Evolutionary conservation across 2,113 vertebrate species (phyloP).

Genomic region (Aleadryas rufinucha): DNA sequence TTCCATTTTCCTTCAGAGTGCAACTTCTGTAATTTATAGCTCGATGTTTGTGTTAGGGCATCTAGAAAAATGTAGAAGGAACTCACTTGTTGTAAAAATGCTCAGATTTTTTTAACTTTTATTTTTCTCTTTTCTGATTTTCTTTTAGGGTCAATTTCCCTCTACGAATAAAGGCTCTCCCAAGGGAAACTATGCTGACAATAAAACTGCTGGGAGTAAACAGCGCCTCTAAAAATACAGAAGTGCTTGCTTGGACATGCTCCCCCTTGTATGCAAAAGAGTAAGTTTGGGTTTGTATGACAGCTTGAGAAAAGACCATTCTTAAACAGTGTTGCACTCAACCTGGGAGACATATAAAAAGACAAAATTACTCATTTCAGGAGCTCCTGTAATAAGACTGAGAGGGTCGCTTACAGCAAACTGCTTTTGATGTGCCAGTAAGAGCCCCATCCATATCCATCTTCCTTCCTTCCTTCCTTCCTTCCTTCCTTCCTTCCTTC

Average conservation of each 20-base stretch:
- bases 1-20: background rate
- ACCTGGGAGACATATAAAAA: background rate
- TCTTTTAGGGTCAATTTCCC: constrained; percentile 68
- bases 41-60: background rate
- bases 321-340: background rate
- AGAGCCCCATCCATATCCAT: background rate
- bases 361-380: background rate
- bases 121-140: background rate
- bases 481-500: too few relatives aligned
- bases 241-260: constrained; percentile 67
- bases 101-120: background rate
- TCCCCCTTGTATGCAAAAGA: constrained; percentile 62
- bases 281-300: constrained; percentile 34
- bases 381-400: background rate
- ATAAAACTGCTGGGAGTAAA: constrained; percentile 64
- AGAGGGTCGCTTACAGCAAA: background rate
- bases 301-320: background rate
- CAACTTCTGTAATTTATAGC: background rate
- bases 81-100: background rate
- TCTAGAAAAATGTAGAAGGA: background rate
- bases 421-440: background rate
- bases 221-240: background rate
- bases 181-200: constrained; percentile 64
- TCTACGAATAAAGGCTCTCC: constrained; percentile 63
- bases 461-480: too few relatives aligned